A percentile compares a stretch with the other conserved stretches of the same genome.
Evolutionary conservation across 2,113 vertebrate species (phyloP).

Genomic region (Zonotrichia leucophrys): DNA sequence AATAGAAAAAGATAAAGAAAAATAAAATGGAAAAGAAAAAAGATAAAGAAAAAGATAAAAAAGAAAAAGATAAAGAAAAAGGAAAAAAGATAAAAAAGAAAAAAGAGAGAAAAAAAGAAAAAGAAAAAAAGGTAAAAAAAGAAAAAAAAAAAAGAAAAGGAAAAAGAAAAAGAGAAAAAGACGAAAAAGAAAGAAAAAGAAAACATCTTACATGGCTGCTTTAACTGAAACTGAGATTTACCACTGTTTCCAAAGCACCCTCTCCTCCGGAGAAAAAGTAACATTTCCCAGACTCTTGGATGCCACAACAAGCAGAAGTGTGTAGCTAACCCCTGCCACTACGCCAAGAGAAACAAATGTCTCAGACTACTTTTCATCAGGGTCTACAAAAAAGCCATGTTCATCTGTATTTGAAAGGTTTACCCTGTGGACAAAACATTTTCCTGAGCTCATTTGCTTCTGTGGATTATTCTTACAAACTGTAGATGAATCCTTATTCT

Average conservation of each 20-base stretch:
- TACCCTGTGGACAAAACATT: background rate
- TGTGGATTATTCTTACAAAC: background rate
- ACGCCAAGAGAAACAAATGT: background rate
- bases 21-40: too few relatives aligned
- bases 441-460: background rate
- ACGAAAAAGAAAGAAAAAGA: accelerated
- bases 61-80: accelerated
- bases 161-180: accelerated
- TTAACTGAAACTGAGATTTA: background rate
- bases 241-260: background rate
- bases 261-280: background rate
- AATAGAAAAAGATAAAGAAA: accelerated
- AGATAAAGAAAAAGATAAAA: background rate
- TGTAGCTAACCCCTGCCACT: background rate
- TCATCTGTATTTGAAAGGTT: background rate
- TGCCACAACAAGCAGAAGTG: background rate
- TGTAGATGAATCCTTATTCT: background rate
- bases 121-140: accelerated
- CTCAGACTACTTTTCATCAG: background rate
- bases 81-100: too few relatives aligned
- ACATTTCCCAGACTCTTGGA: background rate
- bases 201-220: accelerated
- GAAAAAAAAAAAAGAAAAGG: accelerated
- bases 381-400: background rate
- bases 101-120: too few relatives aligned